These are phyloP conservation scores for Lophotriccus pileatus DNA, from an alignment of 2,797 vertebrate genomes.

Conservation along the genomic window DNA sequence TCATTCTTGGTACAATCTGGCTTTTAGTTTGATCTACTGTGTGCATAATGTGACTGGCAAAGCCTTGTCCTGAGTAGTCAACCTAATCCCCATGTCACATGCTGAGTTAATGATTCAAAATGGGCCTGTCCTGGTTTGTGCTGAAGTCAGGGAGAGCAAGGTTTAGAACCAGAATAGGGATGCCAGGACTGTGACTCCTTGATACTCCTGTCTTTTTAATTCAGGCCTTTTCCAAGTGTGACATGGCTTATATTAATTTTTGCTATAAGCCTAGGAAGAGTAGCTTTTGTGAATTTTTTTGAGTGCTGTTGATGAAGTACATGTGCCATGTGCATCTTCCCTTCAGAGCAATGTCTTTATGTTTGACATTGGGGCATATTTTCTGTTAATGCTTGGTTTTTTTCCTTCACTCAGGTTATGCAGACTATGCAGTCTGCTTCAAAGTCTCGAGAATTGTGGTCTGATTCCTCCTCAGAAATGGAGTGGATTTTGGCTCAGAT, in stretches of 20 bases:
- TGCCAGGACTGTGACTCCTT: background rate
- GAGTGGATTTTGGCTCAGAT: conserved; percentile 90
- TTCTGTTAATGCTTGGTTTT: background rate
- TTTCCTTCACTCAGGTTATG: conserved; percentile 69
- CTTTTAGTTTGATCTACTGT: background rate
- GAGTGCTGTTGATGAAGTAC: background rate
- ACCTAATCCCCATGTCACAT: background rate
- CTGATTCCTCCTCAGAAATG: conserved; percentile 80
- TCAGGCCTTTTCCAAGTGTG: background rate
- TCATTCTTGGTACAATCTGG: background rate
- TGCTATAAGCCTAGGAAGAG: background rate
- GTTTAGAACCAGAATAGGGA: background rate
- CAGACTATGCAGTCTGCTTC: conserved; percentile 65
- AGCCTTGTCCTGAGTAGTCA: background rate
- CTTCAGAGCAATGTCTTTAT: background rate
- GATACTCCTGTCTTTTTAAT: background rate
- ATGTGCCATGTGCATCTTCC: background rate
- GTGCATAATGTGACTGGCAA: background rate
- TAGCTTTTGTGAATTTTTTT: background rate
- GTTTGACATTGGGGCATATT: background rate
- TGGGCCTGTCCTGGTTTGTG: background rate
- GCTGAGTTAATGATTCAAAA: background rate
- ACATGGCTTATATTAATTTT: background rate
- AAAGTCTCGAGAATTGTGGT: conserved; percentile 71
- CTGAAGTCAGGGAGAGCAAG: background rate